phyloP scores from a whole-genome alignment of 2,888 invertebrate genomes.

The Noctua pronuba region DNA sequence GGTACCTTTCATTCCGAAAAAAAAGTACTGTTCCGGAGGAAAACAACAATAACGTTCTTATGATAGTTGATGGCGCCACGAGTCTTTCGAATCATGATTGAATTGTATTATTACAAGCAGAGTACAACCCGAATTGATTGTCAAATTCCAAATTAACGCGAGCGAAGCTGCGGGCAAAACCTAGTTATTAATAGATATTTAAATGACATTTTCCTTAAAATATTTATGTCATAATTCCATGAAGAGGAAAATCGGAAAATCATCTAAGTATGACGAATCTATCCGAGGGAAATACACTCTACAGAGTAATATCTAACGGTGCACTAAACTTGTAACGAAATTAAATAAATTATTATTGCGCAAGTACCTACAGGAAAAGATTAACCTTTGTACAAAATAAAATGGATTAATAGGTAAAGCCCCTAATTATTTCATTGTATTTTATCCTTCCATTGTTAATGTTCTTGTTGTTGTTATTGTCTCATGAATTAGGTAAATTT shows the following conservation, averaged over 20 bases:
- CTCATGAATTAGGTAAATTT: background rate
- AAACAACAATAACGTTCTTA: too few species aligned
- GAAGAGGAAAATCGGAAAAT: slow-evolving; percentile 8
- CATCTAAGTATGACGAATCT: background rate
- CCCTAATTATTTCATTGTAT: too few species aligned
- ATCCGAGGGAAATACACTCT: background rate
- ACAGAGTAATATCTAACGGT: background rate
- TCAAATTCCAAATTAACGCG: too few species aligned
- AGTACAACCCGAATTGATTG: too few species aligned
- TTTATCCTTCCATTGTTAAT: background rate
- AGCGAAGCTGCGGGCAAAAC: too few species aligned
- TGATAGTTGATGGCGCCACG: too few species aligned
- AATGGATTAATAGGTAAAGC: background rate
- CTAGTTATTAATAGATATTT: too few species aligned
- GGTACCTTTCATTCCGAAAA: too few species aligned
- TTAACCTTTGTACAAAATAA: background rate
- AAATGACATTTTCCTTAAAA: background rate
- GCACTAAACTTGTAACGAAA: background rate
- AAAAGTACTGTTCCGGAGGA: too few species aligned
- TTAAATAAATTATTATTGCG: background rate
- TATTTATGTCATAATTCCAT: background rate
- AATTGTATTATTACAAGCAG: too few species aligned
- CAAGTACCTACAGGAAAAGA: background rate
- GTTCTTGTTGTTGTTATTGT: too few species aligned
- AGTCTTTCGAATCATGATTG: too few species aligned